These are phyloP conservation scores for Oligia fasciuncula DNA, from an alignment of 2,888 invertebrate species.

Conservation along the genomic window DNA sequence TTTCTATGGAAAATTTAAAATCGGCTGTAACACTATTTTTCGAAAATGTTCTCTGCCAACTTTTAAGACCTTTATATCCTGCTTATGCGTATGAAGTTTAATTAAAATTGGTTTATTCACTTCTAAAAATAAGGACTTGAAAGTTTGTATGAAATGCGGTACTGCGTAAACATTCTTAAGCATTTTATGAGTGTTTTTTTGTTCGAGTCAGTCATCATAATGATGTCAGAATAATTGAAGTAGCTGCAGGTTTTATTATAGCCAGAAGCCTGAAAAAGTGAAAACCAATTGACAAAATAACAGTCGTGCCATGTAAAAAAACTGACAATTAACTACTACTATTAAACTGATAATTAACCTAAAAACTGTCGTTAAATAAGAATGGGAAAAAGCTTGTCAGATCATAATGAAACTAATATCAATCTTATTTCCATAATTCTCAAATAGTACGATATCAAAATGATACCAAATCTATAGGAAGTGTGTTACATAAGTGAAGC, in stretches of 20 bases:
- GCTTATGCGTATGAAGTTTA: too few species aligned
- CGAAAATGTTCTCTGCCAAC: too few species aligned
- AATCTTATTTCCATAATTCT: background rate
- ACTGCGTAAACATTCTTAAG: too few species aligned
- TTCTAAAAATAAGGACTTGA: too few species aligned
- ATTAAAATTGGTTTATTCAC: too few species aligned
- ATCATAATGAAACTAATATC: background rate
- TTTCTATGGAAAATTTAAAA: too few species aligned
- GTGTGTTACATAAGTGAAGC: constrained; percentile 12
- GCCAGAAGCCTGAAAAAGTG: background rate
- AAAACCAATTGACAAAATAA: background rate
- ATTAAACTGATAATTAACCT: background rate
- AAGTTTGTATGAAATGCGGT: too few species aligned
- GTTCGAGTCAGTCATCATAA: background rate
- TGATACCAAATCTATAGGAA: background rate
- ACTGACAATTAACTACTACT: background rate
- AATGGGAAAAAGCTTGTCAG: background rate
- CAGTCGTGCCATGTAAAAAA: background rate
- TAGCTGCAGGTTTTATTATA: background rate
- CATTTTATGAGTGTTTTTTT: background rate
- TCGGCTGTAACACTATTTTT: too few species aligned
- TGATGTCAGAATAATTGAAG: background rate
- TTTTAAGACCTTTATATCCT: too few species aligned
- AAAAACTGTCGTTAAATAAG: background rate
- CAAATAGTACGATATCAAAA: background rate